Base-by-base conservation (phyloP, 2,797 vertebrate species). In the Tokudaia tokunoshimensis region DNA sequence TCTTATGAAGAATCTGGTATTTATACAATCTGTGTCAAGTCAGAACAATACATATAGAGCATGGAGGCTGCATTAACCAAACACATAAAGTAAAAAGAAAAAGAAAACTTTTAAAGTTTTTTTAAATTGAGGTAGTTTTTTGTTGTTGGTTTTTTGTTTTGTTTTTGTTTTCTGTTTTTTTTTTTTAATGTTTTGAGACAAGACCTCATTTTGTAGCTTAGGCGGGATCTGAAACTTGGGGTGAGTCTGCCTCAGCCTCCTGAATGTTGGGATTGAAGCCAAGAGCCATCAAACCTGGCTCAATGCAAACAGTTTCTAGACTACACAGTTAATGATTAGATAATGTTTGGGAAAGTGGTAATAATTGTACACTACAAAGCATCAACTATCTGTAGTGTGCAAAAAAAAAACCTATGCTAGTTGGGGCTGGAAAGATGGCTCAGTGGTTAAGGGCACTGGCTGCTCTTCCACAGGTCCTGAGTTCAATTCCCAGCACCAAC, bases 1-100 rank as follows among this genome's bases (percentile, higher is more conserved):
- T 70, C 44, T 90, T 79, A 37, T n/a, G 31, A 92, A 96, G 55
- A 75, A 94, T 87, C 75, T 87, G 75, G 17, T 92, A 72, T 88
- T 81, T 22, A 31, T 57, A 13, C 31, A 81, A 12, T 61, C 70
- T n/a, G n/a, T 44, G 31, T 86, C 90, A 79, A 89, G 13, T 59
- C 75, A 92, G 59, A 95, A 94, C 29, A 94, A 70, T 24, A 20
- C 67, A 67, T 74, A 63, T 34, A 84, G 96, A 89, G 65, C 12
- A 31, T 74, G 47, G 34, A 75, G 59, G 50, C 67, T 20, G 59
- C 80, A 57, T 90, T 92, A 95, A 92, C 29, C 67, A 94, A 96
- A 91, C 63, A 83, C 26, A 44, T n/a, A 75, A 85, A 88, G 44
- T 31, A 57, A 29, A 91, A 91, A 95, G 75, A 94, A 72, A 90